Evolutionary conservation across 2,113 vertebrate species (phyloP), one percentile per base, ranked within the genome.

Genomic region (Salvelinus fontinalis): DNA sequence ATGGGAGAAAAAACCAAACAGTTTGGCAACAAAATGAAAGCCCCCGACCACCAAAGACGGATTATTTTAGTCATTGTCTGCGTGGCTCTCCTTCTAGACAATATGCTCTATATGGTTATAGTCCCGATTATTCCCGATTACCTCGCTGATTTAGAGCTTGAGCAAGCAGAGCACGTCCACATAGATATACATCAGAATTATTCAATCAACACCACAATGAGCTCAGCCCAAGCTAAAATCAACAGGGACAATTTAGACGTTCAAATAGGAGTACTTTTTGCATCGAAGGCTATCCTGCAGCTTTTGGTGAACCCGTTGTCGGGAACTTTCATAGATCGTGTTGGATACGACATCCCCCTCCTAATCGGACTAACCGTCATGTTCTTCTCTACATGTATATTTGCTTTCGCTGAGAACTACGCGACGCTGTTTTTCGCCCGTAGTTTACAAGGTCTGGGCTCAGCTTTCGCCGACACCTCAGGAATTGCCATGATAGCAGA

Each of bases 21-120:
- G 84, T 77, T 96, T 12, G 94, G 95, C 75, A 90, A 90, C n/a
- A 96, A 93, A 20, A 93, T 98, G 85, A 95, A 85, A 75, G 95
- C 96, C 20, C 94, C 95, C 4, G 90, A 91, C 82, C 90, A 94
- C 81, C 96, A 96, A 88, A 92, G 97, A 82, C 93, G 95, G 78
- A 93, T 97, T 79, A 91, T 97, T 75, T 86, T 99, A 83, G 89
- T 95, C 75, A 96, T 97, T 69, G 97, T 99, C 72, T 99, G 97
- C 87, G 94, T 98, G 79, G 97, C 96, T 22, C 94, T 99, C 20
- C 89, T 99, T 31, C 85, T 99, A 90, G 97, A 99, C 95, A 99
- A 99, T 84, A 99, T 99, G 97, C 94, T 99, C 31, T 99, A 97
- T 85, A 99, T 99, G 97, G 97, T 98, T 66, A 97, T 99, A 88